Evolutionary conservation across 2,113 vertebrate species (phyloP), one percentile per base, ranked within the genome.

Genomic region (Tenebrosternarchus preto): DNA sequence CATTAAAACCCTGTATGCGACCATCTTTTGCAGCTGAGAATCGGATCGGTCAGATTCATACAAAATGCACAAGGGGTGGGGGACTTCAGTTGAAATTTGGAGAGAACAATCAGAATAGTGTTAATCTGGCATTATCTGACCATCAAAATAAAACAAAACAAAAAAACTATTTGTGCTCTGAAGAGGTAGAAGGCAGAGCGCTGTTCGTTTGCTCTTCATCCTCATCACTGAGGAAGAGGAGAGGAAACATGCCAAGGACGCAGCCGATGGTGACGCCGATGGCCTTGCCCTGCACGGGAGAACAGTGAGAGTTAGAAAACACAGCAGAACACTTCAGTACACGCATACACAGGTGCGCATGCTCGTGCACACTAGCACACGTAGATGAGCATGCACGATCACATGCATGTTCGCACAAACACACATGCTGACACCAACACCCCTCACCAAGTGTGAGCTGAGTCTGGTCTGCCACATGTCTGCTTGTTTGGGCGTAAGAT

Each of bases 381-480:
- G 19, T 15, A 46, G 5, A 68, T 39, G 56, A 16, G 60, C 11
- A 68, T 3, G 39, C 20, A 33, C 11, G 53, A 2, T 36, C 8
- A 25, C 5, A 57, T 11, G 1, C 0, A 24, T 11, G 3, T 2
- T 4, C 55, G 33, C 11, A 60, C 22, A 7, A 46, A 74, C 59
- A 57, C 61, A 70, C 31, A 70, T 20, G 24, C 31, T 24, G 7
- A 71, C 16, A 79, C 9, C 57, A 27, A 46, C 4, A 68, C 9
- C 27, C 87, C 95, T 94, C 88, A 99, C 97, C 93, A 93, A 83
- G 87, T 98, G 96, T 29, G 96, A 93, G 86, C 95, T 97, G 84
- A 99, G 63, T 80, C 94, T 93, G 0, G 96, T 99, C 88, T 98
- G 96, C 97, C 97, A 97, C 97, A 98, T 98, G 85, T 99, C 96